Evolutionary conservation across 2,113 vertebrate species (phyloP).

Genomic region (Labeo rohita): DNA sequence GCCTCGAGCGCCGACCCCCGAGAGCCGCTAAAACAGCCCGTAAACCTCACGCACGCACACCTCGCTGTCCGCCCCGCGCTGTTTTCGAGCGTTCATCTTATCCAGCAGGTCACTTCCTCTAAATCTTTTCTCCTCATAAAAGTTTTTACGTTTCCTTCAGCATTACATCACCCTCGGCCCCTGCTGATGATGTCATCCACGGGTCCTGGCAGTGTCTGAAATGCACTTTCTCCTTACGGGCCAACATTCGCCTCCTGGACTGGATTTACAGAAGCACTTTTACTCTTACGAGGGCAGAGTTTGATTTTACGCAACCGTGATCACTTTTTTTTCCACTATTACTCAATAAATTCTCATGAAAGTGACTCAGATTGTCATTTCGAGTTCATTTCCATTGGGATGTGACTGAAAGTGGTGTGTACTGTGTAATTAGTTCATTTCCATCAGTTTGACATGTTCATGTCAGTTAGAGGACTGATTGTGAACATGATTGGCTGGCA

Average conservation of each 20-base stretch:
- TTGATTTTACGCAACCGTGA: neutral
- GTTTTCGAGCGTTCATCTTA: constrained; percentile 37
- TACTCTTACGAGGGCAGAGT: neutral
- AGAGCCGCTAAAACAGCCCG: constrained; percentile 66
- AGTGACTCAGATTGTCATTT: neutral
- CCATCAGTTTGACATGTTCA: neutral
- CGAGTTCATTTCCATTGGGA: neutral
- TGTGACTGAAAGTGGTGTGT: neutral
- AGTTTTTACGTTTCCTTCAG: constrained; percentile 62
- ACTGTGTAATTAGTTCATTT: neutral
- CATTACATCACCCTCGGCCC: constrained; percentile 69
- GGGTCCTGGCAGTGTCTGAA: neutral
- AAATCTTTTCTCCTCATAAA: constrained; percentile 64
- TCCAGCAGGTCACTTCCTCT: constrained; percentile 54
- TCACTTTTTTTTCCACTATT: neutral
- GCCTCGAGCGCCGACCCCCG: constrained; percentile 61
- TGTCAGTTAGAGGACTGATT: neutral
- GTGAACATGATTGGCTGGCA: neutral
- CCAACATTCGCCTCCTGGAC: neutral
- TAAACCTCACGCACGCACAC: constrained; percentile 58
- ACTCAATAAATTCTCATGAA: neutral
- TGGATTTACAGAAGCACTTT: neutral
- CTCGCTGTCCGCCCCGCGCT: too few species aligned
- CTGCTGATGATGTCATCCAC: constrained; percentile 69
- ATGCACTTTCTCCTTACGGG: neutral